Conservation (phyloP, 2,113 vertebrate species). For the Ctenodactylus gundi region DNA sequence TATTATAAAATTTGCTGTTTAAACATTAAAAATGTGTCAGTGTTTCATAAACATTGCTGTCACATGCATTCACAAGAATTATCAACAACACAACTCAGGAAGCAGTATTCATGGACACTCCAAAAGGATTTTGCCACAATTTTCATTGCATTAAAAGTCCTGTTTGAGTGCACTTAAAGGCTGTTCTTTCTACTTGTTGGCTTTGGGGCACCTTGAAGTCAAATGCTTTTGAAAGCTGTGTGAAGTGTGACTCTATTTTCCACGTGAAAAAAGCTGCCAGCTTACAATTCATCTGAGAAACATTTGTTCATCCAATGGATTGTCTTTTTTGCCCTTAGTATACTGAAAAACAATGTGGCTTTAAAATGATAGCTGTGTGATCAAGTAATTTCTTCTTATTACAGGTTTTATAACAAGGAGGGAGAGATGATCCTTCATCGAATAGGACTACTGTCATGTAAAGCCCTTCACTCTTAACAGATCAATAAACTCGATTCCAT, state of each 20-base stretch:
- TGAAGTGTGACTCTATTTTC: not conserved
- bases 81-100: not conserved
- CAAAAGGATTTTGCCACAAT: not conserved
- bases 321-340: not conserved
- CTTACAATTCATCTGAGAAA: not conserved
- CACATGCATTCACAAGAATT: not conserved
- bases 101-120: not conserved
- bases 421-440: not conserved
- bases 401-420: not conserved
- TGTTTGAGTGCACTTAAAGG: not conserved
- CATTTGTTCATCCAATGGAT: not conserved
- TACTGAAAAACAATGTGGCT: not conserved
- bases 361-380: not conserved
- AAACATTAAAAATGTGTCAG: not conserved
- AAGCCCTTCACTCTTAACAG: not conserved
- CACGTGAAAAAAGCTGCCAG: not conserved
- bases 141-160: not conserved
- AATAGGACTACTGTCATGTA: not conserved
- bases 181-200: not conserved
- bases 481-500: not conserved
- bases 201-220: not conserved
- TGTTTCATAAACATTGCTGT: not conserved
- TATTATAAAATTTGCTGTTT: not conserved
- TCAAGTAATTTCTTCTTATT: conserved; percentile 28
- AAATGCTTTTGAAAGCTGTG: not conserved